Percentiles rank a stretch among this genome's conserved stretches.
These are phyloP conservation scores for Malurus leucopterus DNA, from an alignment of 2,797 vertebrate species.

Conservation along the genomic window DNA sequence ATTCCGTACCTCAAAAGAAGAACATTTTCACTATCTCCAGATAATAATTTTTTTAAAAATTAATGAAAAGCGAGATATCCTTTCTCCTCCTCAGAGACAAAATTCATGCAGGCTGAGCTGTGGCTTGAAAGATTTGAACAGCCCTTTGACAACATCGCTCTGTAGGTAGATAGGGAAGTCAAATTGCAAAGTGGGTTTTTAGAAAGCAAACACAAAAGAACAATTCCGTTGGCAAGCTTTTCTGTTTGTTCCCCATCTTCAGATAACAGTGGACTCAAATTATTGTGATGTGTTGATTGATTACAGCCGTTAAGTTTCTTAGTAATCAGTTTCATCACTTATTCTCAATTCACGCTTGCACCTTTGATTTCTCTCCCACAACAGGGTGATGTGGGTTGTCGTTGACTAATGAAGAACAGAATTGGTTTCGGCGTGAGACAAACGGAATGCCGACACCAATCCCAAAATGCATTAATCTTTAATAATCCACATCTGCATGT, in stretches of 20 bases:
- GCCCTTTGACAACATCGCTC: background rate
- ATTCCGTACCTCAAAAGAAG: background rate
- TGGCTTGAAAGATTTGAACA: background rate
- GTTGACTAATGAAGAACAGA: slow-evolving; percentile 80
- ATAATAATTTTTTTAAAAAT: background rate
- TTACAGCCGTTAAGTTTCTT: slow-evolving; percentile 71
- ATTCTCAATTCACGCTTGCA: slow-evolving; percentile 65
- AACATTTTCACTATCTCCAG: background rate
- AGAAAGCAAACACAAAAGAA: slow-evolving; percentile 18
- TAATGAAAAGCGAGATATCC: background rate
- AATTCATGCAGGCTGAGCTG: background rate
- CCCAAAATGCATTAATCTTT: slow-evolving; percentile 80
- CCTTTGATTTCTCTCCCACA: slow-evolving; percentile 75
- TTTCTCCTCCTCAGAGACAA: background rate
- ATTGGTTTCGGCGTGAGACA: slow-evolving; percentile 78
- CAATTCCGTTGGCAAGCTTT: background rate
- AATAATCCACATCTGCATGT: slow-evolving; percentile 81
- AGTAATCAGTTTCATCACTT: slow-evolving; percentile 74
- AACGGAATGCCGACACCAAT: slow-evolving; percentile 78
- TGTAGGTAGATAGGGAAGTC: background rate
- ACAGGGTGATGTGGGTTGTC: slow-evolving; percentile 74
- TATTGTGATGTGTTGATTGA: slow-evolving; percentile 73
- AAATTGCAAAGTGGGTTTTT: background rate
- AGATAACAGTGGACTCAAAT: slow-evolving; percentile 47
- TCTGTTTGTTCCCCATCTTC: slow-evolving; percentile 29